A percentile compares a stretch with the other conserved stretches of the same genome.
These are phyloP conservation scores for Sinopyrophorus schimmeli DNA, from an alignment of 2,888 invertebrate species.

Conservation along the genomic window DNA sequence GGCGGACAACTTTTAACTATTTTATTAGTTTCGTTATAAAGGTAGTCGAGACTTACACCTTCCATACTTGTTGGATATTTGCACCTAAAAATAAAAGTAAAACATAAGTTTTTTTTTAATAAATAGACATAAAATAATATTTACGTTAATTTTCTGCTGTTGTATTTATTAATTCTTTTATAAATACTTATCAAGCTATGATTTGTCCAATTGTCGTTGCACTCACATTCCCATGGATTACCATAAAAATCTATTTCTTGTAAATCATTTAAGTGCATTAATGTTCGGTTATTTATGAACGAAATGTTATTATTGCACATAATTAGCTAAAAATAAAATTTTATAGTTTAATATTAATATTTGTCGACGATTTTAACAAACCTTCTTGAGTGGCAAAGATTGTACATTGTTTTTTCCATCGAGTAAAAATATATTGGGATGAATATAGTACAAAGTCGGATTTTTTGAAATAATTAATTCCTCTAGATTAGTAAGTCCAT, in stretches of 20 bases:
- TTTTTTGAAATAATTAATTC: slow-evolving; percentile 68
- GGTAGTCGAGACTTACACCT: too few species aligned
- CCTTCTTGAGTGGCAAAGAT: slow-evolving; percentile 70
- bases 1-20: too few species aligned
- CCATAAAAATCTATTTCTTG: slow-evolving; percentile 65
- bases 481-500: slow-evolving; percentile 61
- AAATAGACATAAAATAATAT: too few species aligned
- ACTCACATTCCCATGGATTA: slow-evolving; percentile 79
- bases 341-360: background rate
- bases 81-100: slow-evolving; percentile 44
- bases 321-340: slow-evolving; percentile 60
- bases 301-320: slow-evolving; percentile 75
- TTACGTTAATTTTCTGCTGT: background rate
- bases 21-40: too few species aligned
- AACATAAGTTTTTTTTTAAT: background rate
- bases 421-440: slow-evolving; percentile 62
- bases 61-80: too few species aligned
- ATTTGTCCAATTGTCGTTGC: slow-evolving; percentile 75
- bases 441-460: slow-evolving; percentile 61
- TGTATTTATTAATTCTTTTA: background rate
- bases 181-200: slow-evolving; percentile 58
- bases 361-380: slow-evolving; percentile 7
- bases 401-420: slow-evolving; percentile 56
- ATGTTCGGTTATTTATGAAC: slow-evolving; percentile 65
- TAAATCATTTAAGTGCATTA: slow-evolving; percentile 71